phyloP scores from a whole-genome alignment of 1,140 invertebrate genomes.

The Platyscapa corneri region DNA sequence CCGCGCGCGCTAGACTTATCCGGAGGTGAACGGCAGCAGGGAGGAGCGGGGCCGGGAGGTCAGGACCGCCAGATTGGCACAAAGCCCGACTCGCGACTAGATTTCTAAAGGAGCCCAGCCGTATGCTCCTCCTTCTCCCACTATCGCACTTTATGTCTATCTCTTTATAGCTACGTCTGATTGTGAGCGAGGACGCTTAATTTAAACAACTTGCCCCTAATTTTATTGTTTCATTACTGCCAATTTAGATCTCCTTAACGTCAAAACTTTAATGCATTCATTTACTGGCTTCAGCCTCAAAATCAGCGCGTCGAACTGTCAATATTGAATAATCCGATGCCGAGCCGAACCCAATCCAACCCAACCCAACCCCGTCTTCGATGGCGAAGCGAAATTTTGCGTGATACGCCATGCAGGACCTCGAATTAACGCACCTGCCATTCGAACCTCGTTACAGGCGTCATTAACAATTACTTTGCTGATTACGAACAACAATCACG shows the following conservation, averaged over 20 bases:
- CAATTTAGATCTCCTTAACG: constrained; percentile 8
- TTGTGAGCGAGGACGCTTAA: constrained; percentile 4
- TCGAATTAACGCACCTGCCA: not conserved
- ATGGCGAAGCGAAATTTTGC: too few species aligned
- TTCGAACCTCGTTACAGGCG: not conserved
- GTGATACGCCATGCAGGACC: too few species aligned
- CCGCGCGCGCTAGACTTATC: constrained; percentile 48
- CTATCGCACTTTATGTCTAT: constrained; percentile 13
- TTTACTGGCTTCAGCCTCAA: not conserved
- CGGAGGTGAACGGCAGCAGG: not conserved
- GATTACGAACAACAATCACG: not conserved
- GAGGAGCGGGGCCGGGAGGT: not conserved
- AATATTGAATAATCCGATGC: not conserved
- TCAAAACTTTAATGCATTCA: constrained; percentile 1
- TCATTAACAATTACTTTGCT: not conserved
- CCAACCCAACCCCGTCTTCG: too few species aligned
- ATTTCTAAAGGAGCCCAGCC: constrained; percentile 44
- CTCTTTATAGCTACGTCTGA: not conserved
- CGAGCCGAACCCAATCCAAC: too few species aligned
- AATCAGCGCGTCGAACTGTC: not conserved
- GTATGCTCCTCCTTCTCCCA: not conserved
- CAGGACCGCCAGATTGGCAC: constrained; percentile 48
- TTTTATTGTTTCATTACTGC: constrained; percentile 38
- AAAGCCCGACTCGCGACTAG: constrained; percentile 52
- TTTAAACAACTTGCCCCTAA: constrained; percentile 33